phyloP scores from a whole-genome alignment of 2,888 invertebrate genomes.

The Tethea ocularis region DNA sequence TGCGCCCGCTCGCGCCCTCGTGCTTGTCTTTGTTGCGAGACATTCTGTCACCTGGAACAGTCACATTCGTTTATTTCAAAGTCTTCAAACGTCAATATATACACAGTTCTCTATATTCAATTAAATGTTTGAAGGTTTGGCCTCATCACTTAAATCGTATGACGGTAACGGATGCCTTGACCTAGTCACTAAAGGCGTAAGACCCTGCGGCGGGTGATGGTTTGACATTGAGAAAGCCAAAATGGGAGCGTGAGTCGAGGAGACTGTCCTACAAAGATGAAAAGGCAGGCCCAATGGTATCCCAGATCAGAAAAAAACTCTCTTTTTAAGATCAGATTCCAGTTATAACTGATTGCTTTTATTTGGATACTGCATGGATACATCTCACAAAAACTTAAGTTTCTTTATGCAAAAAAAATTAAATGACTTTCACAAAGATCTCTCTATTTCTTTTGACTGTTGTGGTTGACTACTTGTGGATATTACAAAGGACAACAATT shows the following conservation, averaged over 20 bases:
- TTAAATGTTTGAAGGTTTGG: background rate
- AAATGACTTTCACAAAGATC: background rate
- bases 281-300: background rate
- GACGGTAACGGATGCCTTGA: background rate
- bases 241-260: background rate
- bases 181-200: background rate
- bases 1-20: slow-evolving; percentile 91
- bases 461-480: background rate
- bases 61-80: slow-evolving; percentile 8
- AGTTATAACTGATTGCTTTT: background rate
- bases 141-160: background rate
- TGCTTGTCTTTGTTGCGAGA: slow-evolving; percentile 95
- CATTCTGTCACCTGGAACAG: slow-evolving; percentile 82
- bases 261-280: background rate
- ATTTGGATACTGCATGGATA: background rate
- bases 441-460: background rate
- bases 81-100: background rate
- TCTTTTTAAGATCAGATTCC: background rate
- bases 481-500: background rate
- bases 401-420: background rate
- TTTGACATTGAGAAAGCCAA: background rate
- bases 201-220: background rate
- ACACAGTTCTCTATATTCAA: background rate
- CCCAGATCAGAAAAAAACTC: background rate
- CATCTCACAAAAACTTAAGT: background rate